Conservation (phyloP, 2,113 vertebrate species). For the Indicator indicator region DNA sequence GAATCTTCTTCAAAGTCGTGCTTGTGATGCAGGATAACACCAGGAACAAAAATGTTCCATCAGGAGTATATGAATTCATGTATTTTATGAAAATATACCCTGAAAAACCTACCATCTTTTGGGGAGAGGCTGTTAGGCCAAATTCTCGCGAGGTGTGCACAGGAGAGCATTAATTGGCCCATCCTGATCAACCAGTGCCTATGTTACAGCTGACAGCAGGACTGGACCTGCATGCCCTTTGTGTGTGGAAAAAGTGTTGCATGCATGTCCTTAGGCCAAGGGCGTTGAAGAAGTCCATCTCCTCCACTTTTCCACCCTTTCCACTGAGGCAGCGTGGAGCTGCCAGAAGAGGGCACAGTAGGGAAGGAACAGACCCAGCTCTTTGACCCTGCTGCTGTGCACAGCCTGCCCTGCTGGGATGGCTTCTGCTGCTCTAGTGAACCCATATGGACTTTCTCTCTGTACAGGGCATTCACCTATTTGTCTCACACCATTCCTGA, state of each 20-base stretch:
- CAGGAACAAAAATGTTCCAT: not conserved
- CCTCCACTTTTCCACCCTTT: not conserved
- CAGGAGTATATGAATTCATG: not conserved
- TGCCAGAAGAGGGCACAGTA: not conserved
- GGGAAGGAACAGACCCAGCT: not conserved
- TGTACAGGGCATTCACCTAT: slow-evolving; percentile 85
- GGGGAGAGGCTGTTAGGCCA: not conserved
- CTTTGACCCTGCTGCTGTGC: not conserved
- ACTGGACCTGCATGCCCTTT: not conserved
- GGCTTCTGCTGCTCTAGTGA: not conserved
- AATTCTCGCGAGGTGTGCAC: not conserved
- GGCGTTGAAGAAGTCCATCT: not conserved
- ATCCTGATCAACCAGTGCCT: not conserved
- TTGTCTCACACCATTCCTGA: slow-evolving; percentile 87
- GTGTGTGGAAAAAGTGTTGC: not conserved
- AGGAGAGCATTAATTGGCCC: not conserved
- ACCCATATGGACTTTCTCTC: not conserved
- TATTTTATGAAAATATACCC: not conserved
- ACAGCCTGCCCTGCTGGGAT: not conserved
- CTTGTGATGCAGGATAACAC: not conserved
- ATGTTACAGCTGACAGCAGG: not conserved
- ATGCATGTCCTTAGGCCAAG: not conserved
- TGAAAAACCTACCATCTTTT: not conserved
- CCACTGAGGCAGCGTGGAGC: not conserved
- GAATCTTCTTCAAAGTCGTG: not conserved